Evolutionary conservation across 2,113 vertebrate genomes (phyloP), one percentile per base, ranked within the genome.

Genomic region (Apodemus speciosus): DNA sequence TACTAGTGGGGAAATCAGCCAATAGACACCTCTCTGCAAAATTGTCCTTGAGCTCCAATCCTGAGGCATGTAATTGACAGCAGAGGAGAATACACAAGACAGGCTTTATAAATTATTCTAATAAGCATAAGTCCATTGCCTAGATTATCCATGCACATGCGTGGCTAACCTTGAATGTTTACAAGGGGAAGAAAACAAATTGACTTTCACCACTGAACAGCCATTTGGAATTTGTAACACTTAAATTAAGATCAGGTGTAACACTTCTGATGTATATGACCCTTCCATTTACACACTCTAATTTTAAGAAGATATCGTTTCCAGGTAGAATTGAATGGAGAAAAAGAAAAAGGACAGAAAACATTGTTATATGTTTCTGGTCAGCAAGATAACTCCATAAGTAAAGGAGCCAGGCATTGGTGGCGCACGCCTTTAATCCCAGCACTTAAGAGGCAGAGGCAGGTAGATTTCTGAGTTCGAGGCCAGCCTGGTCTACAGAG

Each of bases 181-280:
- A 91, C 85, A 94, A 71, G 46, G 49, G n/a, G 46, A 88, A 64
- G 86, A 83, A 95, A 95, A 91, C 53, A 88, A 92, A 93, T 77
- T 40, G 62, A 32, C 27, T 51, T 83, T 94, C 71, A 88, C 35
- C 32, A 64, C 4, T 56, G 66, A 89, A 71, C 49, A 16, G 46
- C 38, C 85, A 90, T 75, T 83, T 94, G 49, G 77, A 93, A 93
- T 89, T 80, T 93, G 56, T 77, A 85, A 89, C 69, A 46, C 43
- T 46, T 46, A 46, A 46, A n/a, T n/a, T n/a, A n/a, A n/a, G n/a
- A n/a, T n/a, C 49, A 80, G 76, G 35, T 15, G n/a, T 30, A 56
- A 80, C 20, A 38, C 20, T 64, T 94, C 64, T 38, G 16, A 58
- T 75, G 35, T 32, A 84, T 10, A n/a, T 15, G 20, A 87, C 68